These are phyloP conservation scores for Anorthoa munda DNA, from an alignment of 2,888 invertebrate species.

Conservation along the genomic window DNA sequence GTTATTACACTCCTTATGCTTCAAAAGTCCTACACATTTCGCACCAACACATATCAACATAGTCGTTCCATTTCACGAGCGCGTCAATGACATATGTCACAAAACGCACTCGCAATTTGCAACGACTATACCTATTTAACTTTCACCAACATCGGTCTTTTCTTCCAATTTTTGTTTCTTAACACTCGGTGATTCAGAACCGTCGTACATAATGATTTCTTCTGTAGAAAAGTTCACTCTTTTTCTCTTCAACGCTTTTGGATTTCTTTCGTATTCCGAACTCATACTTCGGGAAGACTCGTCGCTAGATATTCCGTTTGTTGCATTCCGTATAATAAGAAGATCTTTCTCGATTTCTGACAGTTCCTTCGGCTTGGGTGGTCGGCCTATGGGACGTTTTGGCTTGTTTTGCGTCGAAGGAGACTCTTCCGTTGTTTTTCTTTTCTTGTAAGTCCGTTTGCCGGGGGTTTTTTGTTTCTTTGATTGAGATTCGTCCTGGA, in stretches of 20 bases:
- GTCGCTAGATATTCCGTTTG: slow-evolving; percentile 80
- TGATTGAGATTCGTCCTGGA: slow-evolving; percentile 82
- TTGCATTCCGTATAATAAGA: slow-evolving; percentile 84
- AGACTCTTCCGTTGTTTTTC: slow-evolving; percentile 79
- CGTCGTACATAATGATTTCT: slow-evolving; percentile 63
- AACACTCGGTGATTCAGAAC: slow-evolving; percentile 54
- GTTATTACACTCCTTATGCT: background rate
- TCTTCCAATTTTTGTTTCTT: slow-evolving; percentile 62
- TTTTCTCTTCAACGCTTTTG: slow-evolving; percentile 77
- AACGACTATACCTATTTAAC: slow-evolving; percentile 37
- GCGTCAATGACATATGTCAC: background rate
- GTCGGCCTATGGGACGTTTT: slow-evolving; percentile 76
- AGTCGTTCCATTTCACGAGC: slow-evolving; percentile 2
- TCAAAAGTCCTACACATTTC: slow-evolving; percentile 27
- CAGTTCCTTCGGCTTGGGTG: slow-evolving; percentile 80
- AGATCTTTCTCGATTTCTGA: slow-evolving; percentile 87
- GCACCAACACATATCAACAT: slow-evolving; percentile 32
- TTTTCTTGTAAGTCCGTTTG: slow-evolving; percentile 83
- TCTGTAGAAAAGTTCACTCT: slow-evolving; percentile 76
- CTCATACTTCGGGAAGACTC: slow-evolving; percentile 75
- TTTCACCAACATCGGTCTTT: slow-evolving; percentile 58
- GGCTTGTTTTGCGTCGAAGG: slow-evolving; percentile 77
- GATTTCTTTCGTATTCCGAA: slow-evolving; percentile 71
- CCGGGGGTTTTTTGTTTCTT: slow-evolving; percentile 77
- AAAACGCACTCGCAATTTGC: background rate